phyloP scores from a whole-genome alignment of 2,888 invertebrate species.

The Gastracanthus pulcherrimus region DNA sequence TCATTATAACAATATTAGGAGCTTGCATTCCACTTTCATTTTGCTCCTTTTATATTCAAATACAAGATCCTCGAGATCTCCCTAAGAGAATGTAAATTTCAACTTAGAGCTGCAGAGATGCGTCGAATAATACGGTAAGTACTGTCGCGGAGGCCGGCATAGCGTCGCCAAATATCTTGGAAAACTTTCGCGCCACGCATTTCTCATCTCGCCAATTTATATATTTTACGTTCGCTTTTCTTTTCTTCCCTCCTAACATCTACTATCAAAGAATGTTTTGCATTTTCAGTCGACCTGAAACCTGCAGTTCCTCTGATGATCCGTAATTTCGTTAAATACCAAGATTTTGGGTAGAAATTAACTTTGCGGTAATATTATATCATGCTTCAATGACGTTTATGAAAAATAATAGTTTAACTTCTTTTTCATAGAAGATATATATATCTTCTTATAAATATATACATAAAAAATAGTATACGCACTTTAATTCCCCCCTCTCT shows the following conservation, averaged over 20 bases:
- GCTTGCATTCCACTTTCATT: too few species aligned
- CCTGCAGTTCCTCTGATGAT: too few species aligned
- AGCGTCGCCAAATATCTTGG: slow-evolving; percentile 49
- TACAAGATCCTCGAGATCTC: slow-evolving; percentile 42
- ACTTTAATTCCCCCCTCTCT: too few species aligned
- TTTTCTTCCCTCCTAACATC: background rate
- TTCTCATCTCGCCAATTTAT: slow-evolving; percentile 54
- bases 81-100: slow-evolving; percentile 51
- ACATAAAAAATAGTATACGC: too few species aligned
- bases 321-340: slow-evolving; percentile 49
- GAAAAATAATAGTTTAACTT: too few species aligned
- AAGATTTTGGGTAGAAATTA: slow-evolving; percentile 33
- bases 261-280: slow-evolving; percentile 27
- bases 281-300: slow-evolving; percentile 50
- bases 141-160: slow-evolving; percentile 6
- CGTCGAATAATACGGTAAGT: slow-evolving; percentile 52
- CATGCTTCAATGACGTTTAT: too few species aligned
- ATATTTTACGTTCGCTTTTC: slow-evolving; percentile 49
- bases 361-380: slow-evolving; percentile 1
- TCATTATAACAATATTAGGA: slow-evolving; percentile 28
- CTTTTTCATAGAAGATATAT: too few species aligned
- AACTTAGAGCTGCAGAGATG: slow-evolving; percentile 11
- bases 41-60: slow-evolving; percentile 37
- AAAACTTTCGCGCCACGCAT: slow-evolving; percentile 50
- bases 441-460: too few species aligned